Evolutionary conservation across 2,113 vertebrate species (phyloP), one percentile per base, ranked within the genome.

Genomic region (Corythaeola cristata): DNA sequence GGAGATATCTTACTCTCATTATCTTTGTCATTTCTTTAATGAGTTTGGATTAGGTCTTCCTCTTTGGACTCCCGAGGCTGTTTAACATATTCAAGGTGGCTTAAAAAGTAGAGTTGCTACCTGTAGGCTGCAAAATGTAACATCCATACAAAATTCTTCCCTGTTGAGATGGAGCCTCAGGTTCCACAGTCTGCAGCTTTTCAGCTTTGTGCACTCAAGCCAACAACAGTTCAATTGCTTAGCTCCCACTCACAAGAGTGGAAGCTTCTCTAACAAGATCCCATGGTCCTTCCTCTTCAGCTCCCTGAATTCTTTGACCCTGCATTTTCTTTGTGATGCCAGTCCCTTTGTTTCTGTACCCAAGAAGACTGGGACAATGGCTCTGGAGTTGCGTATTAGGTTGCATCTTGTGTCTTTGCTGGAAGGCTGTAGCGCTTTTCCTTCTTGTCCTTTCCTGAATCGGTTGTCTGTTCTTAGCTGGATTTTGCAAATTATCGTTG

Each of bases 361-460:
- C 55, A n/a, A 13, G 44, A 87, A 78, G 64, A 82, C 66, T 64
- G 75, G 39, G 52, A 89, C 30, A 35, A 8, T 71, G 37, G 56
- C 66, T 67, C 30, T 79, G 53, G 64, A 67, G 44, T 86, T 90
- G 53, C 90, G 33, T 49, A 9, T 72, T 78, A 60, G 33, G 59
- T 77, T 93, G 75, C 71, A 49, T 91, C 85, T 83, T 69, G 27
- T 78, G 15, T 89, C 81, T 95, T 78, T 83, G n/a, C 82, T 93
- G 78, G 50, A 88, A 88, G 62, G 74, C 12, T 4, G 33, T 10
- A 79, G 66, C 85, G n/a, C 37, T 93, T 75, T 68, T 68, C 85
- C 60, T 66, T 88, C 63, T 45, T 76, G 27, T 85, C 45, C 53
- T 93, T 73, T 85, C 15, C 50, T 50, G 58, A 80, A 64, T 58